Evolutionary conservation across 2,797 vertebrate genomes (phyloP).

Genomic region (Bucorvus abyssinicus): DNA sequence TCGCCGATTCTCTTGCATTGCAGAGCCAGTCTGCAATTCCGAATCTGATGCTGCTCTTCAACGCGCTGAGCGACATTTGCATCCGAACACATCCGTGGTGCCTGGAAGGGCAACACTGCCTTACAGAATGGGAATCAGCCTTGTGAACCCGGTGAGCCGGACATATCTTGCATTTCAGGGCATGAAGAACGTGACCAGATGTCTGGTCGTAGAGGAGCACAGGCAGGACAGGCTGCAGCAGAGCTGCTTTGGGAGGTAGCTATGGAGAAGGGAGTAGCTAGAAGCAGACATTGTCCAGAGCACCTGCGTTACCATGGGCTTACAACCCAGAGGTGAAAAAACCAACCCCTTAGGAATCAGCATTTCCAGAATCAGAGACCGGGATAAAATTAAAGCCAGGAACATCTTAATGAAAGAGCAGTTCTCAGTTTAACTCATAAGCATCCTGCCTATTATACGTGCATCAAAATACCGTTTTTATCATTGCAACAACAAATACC

Average conservation of each 20-base stretch:
- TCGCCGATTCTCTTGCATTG: not conserved
- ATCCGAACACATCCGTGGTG: not conserved
- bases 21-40: not conserved
- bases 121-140: not conserved
- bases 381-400: not conserved
- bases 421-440: not conserved
- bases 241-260: not conserved
- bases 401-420: not conserved
- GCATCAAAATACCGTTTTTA: not conserved
- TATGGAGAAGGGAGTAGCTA: not conserved
- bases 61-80: not conserved
- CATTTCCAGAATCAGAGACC: not conserved
- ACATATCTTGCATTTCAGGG: not conserved
- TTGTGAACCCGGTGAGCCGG: not conserved
- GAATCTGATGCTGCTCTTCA: not conserved
- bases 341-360: not conserved
- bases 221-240: not conserved
- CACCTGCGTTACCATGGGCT: fast-evolving
- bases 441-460: not conserved
- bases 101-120: not conserved
- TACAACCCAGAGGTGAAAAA: not conserved
- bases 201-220: fast-evolving
- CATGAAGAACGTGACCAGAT: not conserved
- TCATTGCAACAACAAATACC: not conserved
- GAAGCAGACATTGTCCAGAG: not conserved